Percentiles rank a stretch among this genome's conserved stretches.
Conservation (phyloP, 2,888 invertebrate genomes). For the Phyllotreta cruciferae region DNA sequence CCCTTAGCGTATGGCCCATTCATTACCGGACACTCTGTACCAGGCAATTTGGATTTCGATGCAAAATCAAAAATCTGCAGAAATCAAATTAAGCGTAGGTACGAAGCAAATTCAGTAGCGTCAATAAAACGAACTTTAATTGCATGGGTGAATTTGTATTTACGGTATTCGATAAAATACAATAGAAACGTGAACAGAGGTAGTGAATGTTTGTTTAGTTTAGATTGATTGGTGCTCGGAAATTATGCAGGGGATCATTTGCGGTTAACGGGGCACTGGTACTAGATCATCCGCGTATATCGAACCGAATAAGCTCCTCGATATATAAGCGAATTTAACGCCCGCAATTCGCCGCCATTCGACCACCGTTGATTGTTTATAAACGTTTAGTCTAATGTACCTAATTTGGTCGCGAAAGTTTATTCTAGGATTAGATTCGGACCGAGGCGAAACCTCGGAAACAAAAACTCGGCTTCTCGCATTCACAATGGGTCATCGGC, state of each 20-base stretch:
- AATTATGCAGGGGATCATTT: slow-evolving; percentile 20
- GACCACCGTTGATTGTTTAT: too few species aligned
- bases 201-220: slow-evolving; percentile 10
- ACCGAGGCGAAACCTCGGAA: too few species aligned
- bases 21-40: too few species aligned
- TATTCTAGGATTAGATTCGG: too few species aligned
- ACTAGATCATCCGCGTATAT: slow-evolving; percentile 17
- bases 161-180: background rate
- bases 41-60: too few species aligned
- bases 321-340: background rate
- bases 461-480: too few species aligned
- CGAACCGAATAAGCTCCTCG: background rate
- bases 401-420: too few species aligned
- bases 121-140: background rate
- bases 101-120: background rate
- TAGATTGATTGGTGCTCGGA: slow-evolving; percentile 16
- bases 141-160: background rate
- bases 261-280: slow-evolving; percentile 18
- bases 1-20: too few species aligned
- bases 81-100: too few species aligned
- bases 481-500: background rate
- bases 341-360: too few species aligned
- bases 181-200: slow-evolving; percentile 2
- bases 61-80: too few species aligned
- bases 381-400: too few species aligned